Conservation (phyloP, 2,797 vertebrate genomes). For the Oryzias sinensis region DNA sequence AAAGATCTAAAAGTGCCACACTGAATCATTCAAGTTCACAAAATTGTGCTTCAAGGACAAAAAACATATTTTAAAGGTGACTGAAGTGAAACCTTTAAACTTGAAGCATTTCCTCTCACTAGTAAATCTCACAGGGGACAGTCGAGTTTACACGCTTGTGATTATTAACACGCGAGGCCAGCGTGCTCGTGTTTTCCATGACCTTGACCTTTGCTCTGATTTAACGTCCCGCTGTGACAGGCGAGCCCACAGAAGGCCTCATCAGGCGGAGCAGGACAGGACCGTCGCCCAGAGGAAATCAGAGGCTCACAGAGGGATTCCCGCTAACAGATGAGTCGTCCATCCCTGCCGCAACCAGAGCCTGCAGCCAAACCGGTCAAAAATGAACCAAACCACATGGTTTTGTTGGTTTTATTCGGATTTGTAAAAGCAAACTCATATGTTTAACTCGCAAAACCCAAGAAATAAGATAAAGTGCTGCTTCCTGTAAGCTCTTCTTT, state of each 20-base stretch:
- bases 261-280: constrained; percentile 19
- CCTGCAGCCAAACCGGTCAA: constrained; percentile 13
- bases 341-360: constrained; percentile 17
- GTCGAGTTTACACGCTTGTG: too few species aligned
- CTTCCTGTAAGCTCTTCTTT: constrained; percentile 3
- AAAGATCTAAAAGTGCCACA: too few species aligned
- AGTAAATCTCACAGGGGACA: too few species aligned
- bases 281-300: constrained; percentile 20
- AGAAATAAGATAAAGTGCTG: neutral
- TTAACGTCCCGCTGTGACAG: constrained; percentile 29
- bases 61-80: too few species aligned
- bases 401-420: constrained; percentile 7
- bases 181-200: neutral
- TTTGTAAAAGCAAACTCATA: constrained; percentile 1
- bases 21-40: too few species aligned
- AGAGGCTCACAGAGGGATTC: neutral
- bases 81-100: too few species aligned
- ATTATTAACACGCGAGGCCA: neutral
- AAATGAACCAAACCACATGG: constrained; percentile 20
- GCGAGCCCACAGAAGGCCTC: constrained; percentile 12
- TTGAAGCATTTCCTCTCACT: too few species aligned
- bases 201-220: constrained; percentile 2
- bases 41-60: too few species aligned
- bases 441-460: neutral
- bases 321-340: constrained; percentile 1